Evolutionary conservation across 2,797 vertebrate genomes (phyloP).

Genomic region (Tauraco hartlaubi): DNA sequence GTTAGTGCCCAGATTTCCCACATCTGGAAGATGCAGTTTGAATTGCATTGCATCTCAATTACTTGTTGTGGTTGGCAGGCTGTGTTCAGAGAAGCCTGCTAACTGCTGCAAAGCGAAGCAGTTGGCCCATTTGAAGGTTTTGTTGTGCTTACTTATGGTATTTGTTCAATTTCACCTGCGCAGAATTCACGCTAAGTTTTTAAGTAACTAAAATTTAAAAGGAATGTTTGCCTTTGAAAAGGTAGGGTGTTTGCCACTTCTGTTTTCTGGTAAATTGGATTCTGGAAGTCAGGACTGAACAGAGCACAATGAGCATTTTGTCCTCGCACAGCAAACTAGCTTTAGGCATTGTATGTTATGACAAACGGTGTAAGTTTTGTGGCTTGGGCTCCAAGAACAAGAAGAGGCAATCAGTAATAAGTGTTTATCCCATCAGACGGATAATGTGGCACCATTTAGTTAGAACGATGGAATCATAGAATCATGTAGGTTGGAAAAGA

Average conservation of each 20-base stretch:
- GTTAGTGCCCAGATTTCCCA: background rate
- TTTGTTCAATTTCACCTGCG: background rate
- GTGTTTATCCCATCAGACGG: background rate
- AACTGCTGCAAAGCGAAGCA: background rate
- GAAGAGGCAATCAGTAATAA: background rate
- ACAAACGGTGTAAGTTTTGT: background rate
- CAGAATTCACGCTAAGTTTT: background rate
- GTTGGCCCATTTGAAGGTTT: background rate
- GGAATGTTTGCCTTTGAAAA: background rate
- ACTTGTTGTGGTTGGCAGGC: background rate
- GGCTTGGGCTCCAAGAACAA: background rate
- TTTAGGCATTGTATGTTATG: background rate
- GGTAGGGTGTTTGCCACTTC: background rate
- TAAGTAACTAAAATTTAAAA: background rate
- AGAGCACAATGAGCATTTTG: background rate
- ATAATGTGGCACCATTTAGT: background rate
- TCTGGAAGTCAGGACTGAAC: background rate
- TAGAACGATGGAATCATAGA: background rate
- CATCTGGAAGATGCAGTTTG: background rate
- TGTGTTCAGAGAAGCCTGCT: background rate
- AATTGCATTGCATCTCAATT: background rate
- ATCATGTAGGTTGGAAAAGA: background rate
- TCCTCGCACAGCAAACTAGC: background rate
- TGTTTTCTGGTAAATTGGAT: background rate
- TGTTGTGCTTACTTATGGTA: background rate